Percentiles rank a stretch among this genome's conserved stretches.
These are phyloP conservation scores for Callaeas wilsoni DNA, from an alignment of 2,113 vertebrate species.

Conservation along the genomic window DNA sequence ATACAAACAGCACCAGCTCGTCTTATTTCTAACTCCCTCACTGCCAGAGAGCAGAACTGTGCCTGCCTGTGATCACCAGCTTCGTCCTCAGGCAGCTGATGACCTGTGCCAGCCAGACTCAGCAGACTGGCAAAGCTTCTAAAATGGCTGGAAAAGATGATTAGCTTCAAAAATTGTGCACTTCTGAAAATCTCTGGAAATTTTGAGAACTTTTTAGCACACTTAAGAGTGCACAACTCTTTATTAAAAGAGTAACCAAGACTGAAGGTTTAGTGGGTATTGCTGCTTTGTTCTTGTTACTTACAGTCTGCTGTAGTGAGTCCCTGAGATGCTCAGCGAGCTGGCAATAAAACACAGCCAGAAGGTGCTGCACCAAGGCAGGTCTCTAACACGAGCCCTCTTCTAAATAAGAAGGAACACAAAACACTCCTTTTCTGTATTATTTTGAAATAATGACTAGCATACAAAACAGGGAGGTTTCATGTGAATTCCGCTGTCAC, in stretches of 20 bases:
- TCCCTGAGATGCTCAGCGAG: neutral
- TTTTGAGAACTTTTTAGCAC: neutral
- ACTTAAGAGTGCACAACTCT: neutral
- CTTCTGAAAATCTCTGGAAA: neutral
- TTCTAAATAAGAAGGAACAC: neutral
- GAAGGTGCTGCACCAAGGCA: neutral
- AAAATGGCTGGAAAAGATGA: constrained; percentile 16
- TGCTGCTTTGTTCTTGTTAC: neutral
- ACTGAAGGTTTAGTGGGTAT: neutral
- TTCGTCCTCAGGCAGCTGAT: neutral
- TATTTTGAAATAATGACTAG: neutral
- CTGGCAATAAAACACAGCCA: neutral
- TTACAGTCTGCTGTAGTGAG: neutral
- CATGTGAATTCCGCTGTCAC: neutral
- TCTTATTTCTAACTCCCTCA: neutral
- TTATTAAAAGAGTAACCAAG: neutral
- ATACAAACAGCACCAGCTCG: neutral
- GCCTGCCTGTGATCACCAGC: neutral
- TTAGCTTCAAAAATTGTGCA: constrained; percentile 34
- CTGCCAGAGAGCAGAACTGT: neutral
- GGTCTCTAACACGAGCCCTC: neutral
- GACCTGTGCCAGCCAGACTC: neutral
- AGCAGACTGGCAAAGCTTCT: neutral
- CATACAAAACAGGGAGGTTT: neutral
- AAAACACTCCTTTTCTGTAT: neutral